Evolutionary conservation across 2,888 invertebrate species (phyloP), one percentile per base, ranked within the genome.

Genomic region (Cheilosia pagana): DNA sequence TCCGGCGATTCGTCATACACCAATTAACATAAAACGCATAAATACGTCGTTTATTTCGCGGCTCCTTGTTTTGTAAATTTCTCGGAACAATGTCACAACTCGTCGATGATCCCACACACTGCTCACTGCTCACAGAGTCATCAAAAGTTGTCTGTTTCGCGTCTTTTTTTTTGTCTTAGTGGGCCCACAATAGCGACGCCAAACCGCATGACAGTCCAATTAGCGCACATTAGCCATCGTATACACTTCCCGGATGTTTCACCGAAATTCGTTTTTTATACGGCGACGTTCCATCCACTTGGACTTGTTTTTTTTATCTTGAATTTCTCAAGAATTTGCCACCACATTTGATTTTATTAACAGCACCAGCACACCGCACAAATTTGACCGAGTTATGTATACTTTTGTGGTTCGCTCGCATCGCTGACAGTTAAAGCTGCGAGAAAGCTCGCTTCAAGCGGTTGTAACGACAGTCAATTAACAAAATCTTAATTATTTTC

Each of bases 151-250:
- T 55, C 62, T 50, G 50, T 68, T 50, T 43, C 28, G 28, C 43
- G 50, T 59, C 28, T 59, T 41, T 77, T 57, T 28, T 28, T 43
- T 19, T 16, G 16, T 16, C 39, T 19, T 60, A 72, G 62, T 62
- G 48, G 41, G 57, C 10, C 63, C 71, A 78, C 65, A 59, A 78
- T 75, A 59, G 76, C 72, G 82, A 74, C 63, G 68, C 81, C 72
- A 72, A 86, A 72, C 86, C 81, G 76, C 86, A 81, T 86, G 86
- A 86, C 81, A 86, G 86, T 77, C 86, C 86, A 86, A 86, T 86
- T 86, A 86, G 86, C 86, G 41, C 76, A 81, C 65, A 81, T 81
- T 86, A 81, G 48, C 50, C 76, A 68, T 68, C 71, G 50, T 45
- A 86, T 45, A 86, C 63, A 72, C 81, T 81, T 86, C 81, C 86